These are phyloP conservation scores for Columba guinea DNA, from an alignment of 2,797 vertebrate species.

Conservation along the genomic window DNA sequence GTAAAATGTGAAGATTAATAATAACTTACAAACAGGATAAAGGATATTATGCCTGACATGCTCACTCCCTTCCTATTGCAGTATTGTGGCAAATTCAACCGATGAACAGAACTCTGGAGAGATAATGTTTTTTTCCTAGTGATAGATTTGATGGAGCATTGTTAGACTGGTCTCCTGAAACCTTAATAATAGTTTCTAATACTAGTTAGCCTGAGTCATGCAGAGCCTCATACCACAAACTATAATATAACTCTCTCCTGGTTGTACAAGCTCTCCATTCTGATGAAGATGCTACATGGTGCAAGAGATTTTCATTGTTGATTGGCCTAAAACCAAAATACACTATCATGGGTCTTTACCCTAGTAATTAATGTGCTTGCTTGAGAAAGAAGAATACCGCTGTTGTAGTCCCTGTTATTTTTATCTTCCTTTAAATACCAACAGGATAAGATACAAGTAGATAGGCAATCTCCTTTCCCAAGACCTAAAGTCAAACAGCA, in stretches of 20 bases:
- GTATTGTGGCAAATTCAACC: neutral
- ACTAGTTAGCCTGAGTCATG: neutral
- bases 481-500: neutral
- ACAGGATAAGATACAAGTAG: neutral
- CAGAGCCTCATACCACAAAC: neutral
- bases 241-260: neutral
- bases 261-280: neutral
- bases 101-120: neutral
- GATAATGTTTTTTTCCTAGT: neutral
- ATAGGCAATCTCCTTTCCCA: neutral
- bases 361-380: neutral
- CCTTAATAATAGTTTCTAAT: neutral
- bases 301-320: neutral
- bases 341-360: neutral
- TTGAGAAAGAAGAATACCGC: neutral
- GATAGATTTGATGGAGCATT: neutral
- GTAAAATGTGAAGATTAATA: neutral
- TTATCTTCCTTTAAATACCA: neutral
- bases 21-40: neutral
- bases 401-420: neutral
- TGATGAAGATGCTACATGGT: neutral
- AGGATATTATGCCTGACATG: neutral
- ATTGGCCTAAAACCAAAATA: neutral
- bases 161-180: neutral
- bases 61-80: neutral